phyloP scores from a whole-genome alignment of 2,113 vertebrate genomes.

The Chlorodrepanis virens region DNA sequence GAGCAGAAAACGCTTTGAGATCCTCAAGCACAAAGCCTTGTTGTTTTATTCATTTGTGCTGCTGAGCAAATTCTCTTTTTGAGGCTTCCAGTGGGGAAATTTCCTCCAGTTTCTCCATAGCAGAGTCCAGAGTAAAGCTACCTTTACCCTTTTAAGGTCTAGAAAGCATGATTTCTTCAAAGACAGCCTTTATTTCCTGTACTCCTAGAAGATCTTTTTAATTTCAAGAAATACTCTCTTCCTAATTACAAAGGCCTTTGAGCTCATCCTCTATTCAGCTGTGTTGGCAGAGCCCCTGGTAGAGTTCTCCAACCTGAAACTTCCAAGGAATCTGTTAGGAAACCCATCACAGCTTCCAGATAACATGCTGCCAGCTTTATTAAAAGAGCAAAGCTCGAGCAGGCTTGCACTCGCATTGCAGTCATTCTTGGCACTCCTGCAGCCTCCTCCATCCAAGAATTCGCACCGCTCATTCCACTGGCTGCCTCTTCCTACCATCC shows the following conservation, averaged over 20 bases:
- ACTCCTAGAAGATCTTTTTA: constrained; percentile 28
- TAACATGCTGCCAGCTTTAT: not conserved
- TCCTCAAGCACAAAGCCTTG: constrained; percentile 59
- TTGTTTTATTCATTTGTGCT: constrained; percentile 51
- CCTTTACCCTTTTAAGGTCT: not conserved
- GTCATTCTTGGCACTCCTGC: constrained; percentile 30
- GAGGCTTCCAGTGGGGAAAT: constrained; percentile 29
- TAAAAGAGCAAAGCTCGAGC: not conserved
- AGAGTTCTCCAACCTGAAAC: constrained; percentile 23
- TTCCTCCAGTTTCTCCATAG: constrained; percentile 33
- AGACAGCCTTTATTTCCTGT: constrained; percentile 6
- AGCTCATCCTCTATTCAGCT: constrained; percentile 9
- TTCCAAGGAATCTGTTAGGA: constrained; percentile 36
- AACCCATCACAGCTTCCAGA: constrained; percentile 32
- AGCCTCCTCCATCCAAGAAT: not conserved
- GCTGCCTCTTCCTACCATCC: not conserved
- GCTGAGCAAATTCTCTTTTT: constrained; percentile 20
- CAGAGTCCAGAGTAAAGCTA: constrained; percentile 13
- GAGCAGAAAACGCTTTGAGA: constrained; percentile 57
- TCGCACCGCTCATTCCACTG: not conserved
- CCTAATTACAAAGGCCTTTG: constrained; percentile 20
- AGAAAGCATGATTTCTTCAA: constrained; percentile 25
- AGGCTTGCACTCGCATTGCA: constrained; percentile 17
- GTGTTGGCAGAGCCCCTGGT: constrained; percentile 13
- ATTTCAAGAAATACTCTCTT: not conserved